Evolutionary conservation across 2,888 invertebrate species (phyloP).

Genomic region (Drosophila rellima): DNA sequence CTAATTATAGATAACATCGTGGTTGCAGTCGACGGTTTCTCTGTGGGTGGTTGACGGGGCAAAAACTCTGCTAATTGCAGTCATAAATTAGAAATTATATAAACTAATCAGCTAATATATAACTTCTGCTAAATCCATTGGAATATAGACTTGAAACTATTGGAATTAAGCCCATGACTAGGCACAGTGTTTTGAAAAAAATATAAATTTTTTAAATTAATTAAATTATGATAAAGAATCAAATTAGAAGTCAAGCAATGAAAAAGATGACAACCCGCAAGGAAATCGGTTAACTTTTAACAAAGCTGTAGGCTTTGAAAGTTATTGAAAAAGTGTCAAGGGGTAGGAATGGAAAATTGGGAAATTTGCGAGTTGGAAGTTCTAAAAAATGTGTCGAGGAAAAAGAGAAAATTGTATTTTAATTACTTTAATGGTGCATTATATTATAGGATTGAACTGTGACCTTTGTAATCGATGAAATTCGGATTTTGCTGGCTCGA

Average conservation of each 20-base stretch:
- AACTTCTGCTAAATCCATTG: conserved; percentile 9
- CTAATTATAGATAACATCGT: not conserved
- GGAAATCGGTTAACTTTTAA: too few species aligned
- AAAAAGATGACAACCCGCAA: too few species aligned
- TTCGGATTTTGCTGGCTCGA: not conserved
- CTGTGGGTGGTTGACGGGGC: not conserved
- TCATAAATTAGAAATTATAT: conserved; percentile 20
- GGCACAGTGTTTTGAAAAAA: too few species aligned
- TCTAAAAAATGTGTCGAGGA: too few species aligned
- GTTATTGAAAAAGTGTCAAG: too few species aligned
- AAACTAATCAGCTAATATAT: conserved; percentile 30
- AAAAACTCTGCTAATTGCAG: conserved; percentile 11
- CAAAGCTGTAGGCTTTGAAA: too few species aligned
- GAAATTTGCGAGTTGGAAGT: too few species aligned
- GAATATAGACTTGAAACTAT: not conserved
- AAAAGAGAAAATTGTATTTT: too few species aligned
- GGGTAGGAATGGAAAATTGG: too few species aligned
- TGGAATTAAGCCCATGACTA: conserved; percentile 1
- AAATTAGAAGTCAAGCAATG: too few species aligned
- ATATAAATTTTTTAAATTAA: too few species aligned
- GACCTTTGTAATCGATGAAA: not conserved
- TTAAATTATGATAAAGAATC: too few species aligned
- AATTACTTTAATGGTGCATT: not conserved
- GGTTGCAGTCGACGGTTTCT: not conserved
- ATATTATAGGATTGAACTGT: not conserved